Evolutionary conservation across 2,113 vertebrate genomes (phyloP).

Genomic region (Istiophorus platypterus): DNA sequence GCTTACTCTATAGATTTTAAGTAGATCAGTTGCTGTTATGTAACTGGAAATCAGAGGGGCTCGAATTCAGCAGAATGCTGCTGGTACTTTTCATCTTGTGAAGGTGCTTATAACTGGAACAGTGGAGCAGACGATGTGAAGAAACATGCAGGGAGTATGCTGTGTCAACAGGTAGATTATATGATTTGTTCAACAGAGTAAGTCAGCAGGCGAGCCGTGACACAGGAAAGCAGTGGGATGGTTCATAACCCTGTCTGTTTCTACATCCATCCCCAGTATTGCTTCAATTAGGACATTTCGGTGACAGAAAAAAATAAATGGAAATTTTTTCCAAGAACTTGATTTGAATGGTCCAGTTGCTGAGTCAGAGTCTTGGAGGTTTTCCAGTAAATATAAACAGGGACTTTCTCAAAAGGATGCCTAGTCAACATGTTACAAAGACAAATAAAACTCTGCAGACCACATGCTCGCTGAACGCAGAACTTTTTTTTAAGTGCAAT

Average conservation of each 20-base stretch:
- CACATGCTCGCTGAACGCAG: not conserved
- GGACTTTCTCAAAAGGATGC: not conserved
- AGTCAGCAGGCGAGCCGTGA: conserved; percentile 24
- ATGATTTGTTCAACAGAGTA: not conserved
- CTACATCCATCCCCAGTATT: not conserved
- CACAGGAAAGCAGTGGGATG: conserved; percentile 24
- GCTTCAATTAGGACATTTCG: conserved; percentile 25
- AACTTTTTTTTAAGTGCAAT: not conserved
- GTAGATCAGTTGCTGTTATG: conserved; percentile 73
- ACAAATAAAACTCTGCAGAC: not conserved
- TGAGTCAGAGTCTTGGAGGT: conserved; percentile 47
- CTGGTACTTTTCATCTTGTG: not conserved
- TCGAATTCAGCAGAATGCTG: conserved; percentile 29
- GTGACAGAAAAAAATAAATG: conserved; percentile 29
- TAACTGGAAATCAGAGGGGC: conserved; percentile 56
- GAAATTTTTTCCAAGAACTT: not conserved
- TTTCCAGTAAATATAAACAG: conserved; percentile 18
- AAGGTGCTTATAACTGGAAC: not conserved
- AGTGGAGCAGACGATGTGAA: not conserved
- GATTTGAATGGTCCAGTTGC: conserved; percentile 5
- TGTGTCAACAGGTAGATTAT: conserved; percentile 15
- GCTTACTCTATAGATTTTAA: conserved; percentile 73
- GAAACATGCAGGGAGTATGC: not conserved
- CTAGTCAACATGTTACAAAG: not conserved
- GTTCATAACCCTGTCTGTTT: not conserved